Evolutionary conservation across 2,888 invertebrate genomes (phyloP), one percentile per base, ranked within the genome.

Genomic region (Sthenelais limicola): DNA sequence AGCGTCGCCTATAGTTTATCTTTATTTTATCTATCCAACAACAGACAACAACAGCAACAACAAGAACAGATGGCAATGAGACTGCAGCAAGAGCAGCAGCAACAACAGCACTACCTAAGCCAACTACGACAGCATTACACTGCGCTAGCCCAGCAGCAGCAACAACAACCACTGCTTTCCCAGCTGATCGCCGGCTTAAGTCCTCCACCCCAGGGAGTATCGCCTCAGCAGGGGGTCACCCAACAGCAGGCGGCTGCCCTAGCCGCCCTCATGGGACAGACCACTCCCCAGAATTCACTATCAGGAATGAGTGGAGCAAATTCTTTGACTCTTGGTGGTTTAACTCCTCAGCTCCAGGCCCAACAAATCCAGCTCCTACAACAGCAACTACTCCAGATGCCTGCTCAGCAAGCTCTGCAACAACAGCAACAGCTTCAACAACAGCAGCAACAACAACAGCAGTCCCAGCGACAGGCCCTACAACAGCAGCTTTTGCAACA

Each of bases 301-400:
- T 38, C 62, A 35, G 62, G 62, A 1, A 62, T 62, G 24, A 62
- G 62, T 18, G 62, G 38, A 12, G 35, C 43, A 1, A n/a, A n/a
- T n/a, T n/a, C n/a, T n/a, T n/a, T n/a, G n/a, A n/a, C n/a, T n/a
- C n/a, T n/a, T n/a, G n/a, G n/a, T n/a, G 68, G 49, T 21, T 21
- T 51, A 12, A 15, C 51, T 7, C 33, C 30, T 1, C 68, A 28
- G n/a, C 48, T 12, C 7, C 35, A 3, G 21, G 18, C 32, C 30
- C 68, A 68, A 18, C 32, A 47, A 1, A 9, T 30, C 32, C 47
- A 48, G 32, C 33, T 51, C 0, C n/a, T n/a, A n/a, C 68, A 68
- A n/a, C 68, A 68, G 9, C 68, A 68, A 52, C 68, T 33, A 24
- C 68, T 51, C n/a, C 49, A 51, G 56, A 18, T 70, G 54, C n/a